Evolutionary conservation across 2,113 vertebrate genomes (phyloP).

Genomic region (Elanoides forficatus): DNA sequence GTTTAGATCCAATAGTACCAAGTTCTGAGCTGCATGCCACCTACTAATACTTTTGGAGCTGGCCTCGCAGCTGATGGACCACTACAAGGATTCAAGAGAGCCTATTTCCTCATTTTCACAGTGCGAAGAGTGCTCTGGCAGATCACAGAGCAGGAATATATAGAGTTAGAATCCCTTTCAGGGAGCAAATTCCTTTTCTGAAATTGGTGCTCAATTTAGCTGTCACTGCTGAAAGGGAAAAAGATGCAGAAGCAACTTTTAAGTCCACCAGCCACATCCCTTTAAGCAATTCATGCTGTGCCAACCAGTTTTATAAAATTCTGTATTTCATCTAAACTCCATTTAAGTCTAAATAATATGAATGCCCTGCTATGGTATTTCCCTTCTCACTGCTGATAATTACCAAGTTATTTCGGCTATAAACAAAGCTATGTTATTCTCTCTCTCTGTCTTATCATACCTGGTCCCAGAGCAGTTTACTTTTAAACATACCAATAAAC

Average conservation of each 20-base stretch:
- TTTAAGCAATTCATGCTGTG: slow-evolving; percentile 17
- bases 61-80: not conserved
- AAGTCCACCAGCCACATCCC: slow-evolving; percentile 23
- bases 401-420: slow-evolving; percentile 31
- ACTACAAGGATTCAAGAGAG: not conserved
- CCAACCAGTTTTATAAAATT: slow-evolving; percentile 25
- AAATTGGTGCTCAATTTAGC: slow-evolving; percentile 61
- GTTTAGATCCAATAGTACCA: not conserved
- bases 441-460: not conserved
- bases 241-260: slow-evolving; percentile 40
- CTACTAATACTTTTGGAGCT: not conserved
- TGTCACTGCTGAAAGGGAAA: slow-evolving; percentile 45
- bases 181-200: slow-evolving; percentile 49
- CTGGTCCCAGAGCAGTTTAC: not conserved
- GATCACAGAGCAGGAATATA: slow-evolving; percentile 36
- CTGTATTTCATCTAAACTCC: slow-evolving; percentile 35
- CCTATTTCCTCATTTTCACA: slow-evolving; percentile 27
- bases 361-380: not conserved
- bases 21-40: not conserved
- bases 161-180: slow-evolving; percentile 41
- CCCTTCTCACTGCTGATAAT: slow-evolving; percentile 21
- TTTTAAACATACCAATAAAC: not conserved
- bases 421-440: slow-evolving; percentile 12
- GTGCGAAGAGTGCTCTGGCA: not conserved
- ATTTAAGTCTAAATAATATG: slow-evolving; percentile 44